Base-by-base conservation (phyloP, 2,888 invertebrate genomes). In the Agrotis puta region DNA sequence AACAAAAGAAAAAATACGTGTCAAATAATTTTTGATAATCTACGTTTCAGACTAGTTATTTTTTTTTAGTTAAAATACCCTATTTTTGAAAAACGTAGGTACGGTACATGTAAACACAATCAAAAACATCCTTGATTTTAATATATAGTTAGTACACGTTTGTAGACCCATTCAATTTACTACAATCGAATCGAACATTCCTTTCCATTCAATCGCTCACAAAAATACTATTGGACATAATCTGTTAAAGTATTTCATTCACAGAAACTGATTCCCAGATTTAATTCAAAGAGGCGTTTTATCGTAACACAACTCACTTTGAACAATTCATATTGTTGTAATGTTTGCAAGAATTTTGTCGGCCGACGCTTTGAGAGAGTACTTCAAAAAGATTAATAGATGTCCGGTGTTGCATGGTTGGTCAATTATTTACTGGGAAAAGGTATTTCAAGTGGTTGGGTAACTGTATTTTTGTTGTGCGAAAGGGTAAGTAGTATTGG, bases 281-380 rank as follows among this genome's bases (percentile, higher is more conserved):
- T 13, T 16, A 9, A 39, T 22, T 48, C 22, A 66, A 48, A 65
- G 7, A 66, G 22, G 16, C 16, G 65, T 65, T 66, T 20, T 22
- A 64, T 64, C 20, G 47, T 64, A 64, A 50, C 65, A 39, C 24
- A 39, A 24, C 22, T 66, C 39, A n/a, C n/a, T 51, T 67, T 45
- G 43, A 24, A 39, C 24, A 65, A 66, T 64, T 50, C 7, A 2
- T 16, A 48, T 64, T 66, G 48, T 66, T 48, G 47, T 33, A 14
- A 22, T 48, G 33, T 48, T 50, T 22, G 50, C 64, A 24, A 66
- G 48, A 66, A 66, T n/a, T 39, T 4, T n/a, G 22, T 7, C 39
- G 48, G 22, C 9, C 1, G 16, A 20, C 13, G 20, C 62, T 59
- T 45, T 64, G 24, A 20, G n/a, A n/a, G 43, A 11, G 24, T 16